Conservation (phyloP, 2,113 vertebrate genomes). For the Brachyistius frenatus region DNA sequence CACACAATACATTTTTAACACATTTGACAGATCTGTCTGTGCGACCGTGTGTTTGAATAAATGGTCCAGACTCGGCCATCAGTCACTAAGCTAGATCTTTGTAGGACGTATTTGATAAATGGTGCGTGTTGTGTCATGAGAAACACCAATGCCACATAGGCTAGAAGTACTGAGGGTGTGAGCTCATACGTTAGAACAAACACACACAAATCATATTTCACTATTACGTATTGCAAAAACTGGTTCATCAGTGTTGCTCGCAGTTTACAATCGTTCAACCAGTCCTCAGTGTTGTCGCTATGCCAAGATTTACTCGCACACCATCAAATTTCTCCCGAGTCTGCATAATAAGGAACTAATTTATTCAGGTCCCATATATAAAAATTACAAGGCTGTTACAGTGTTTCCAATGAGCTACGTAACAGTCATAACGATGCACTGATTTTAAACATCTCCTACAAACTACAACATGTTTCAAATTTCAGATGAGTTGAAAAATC, state of each 20-base stretch:
- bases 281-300: constrained; percentile 3
- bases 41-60: constrained; percentile 30
- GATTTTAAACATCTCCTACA: constrained; percentile 38
- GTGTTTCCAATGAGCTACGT: background rate
- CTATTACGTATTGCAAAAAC: background rate
- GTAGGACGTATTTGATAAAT: constrained; percentile 37
- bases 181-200: background rate
- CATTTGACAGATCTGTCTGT: constrained; percentile 26
- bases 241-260: background rate
- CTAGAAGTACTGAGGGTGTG: background rate
- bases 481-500: constrained; percentile 49
- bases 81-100: constrained; percentile 23
- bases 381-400: background rate
- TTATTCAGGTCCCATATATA: constrained; percentile 8
- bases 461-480: constrained; percentile 47
- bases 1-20: constrained; percentile 18
- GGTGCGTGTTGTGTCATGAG: constrained; percentile 11
- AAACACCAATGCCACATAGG: constrained; percentile 2
- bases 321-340: constrained; percentile 4
- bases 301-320: constrained; percentile 21
- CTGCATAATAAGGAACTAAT: constrained; percentile 28
- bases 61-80: constrained; percentile 24
- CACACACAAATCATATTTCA: background rate
- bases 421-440: background rate
- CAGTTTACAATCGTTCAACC: background rate